Conservation (phyloP, 1,140 invertebrate species). For the Mylabris phalerata region DNA sequence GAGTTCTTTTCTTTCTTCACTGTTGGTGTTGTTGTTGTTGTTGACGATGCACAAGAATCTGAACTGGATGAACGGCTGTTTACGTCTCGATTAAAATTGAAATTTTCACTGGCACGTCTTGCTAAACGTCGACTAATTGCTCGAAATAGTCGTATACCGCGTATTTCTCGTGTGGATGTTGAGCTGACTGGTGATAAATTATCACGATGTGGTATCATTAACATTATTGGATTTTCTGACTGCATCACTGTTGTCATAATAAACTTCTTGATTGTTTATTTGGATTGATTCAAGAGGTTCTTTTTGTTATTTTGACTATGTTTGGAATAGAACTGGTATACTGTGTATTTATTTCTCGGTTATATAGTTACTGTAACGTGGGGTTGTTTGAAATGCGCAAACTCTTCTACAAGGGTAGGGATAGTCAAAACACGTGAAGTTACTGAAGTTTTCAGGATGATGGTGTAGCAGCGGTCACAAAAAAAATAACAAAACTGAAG, state of each 20-base stretch:
- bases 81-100: slow-evolving; percentile 48
- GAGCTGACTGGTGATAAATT: slow-evolving; percentile 40
- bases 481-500: no score
- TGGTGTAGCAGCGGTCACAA: no score
- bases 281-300: neutral
- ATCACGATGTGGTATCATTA: slow-evolving; percentile 22
- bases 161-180: slow-evolving; percentile 43
- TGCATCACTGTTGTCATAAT: slow-evolving; percentile 17
- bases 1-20: slow-evolving; percentile 27
- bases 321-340: slow-evolving; percentile 16
- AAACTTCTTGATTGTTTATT: neutral
- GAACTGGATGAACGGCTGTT: slow-evolving; percentile 51
- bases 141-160: slow-evolving; percentile 52
- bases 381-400: slow-evolving; percentile 16
- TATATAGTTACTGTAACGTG: slow-evolving; percentile 25
- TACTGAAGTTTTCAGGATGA: no score
- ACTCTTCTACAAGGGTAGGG: neutral
- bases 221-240: slow-evolving; percentile 24
- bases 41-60: slow-evolving; percentile 44
- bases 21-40: slow-evolving; percentile 33
- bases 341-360: slow-evolving; percentile 18
- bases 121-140: slow-evolving; percentile 53
- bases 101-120: slow-evolving; percentile 45
- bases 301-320: neutral
- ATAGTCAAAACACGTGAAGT: slow-evolving; percentile 16